Conservation (phyloP, 2,113 vertebrate species). For the Merops nubicus region DNA sequence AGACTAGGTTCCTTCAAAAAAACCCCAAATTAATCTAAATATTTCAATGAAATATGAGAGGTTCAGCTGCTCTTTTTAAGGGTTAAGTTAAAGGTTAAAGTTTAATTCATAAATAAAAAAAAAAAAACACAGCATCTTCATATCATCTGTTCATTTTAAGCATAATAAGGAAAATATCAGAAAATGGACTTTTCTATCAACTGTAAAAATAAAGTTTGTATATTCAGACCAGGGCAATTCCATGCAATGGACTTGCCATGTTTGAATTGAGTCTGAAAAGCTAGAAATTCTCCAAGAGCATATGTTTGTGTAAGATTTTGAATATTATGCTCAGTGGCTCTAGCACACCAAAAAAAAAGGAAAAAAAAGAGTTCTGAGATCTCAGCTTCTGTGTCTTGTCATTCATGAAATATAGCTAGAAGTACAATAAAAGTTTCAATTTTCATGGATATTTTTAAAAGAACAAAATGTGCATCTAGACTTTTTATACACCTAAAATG, state of each 20-base stretch:
- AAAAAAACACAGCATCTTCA: neutral
- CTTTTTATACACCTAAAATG: neutral
- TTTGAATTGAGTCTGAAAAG: neutral
- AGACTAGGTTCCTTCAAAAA: neutral
- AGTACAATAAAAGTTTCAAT: neutral
- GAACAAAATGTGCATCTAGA: fast-evolving
- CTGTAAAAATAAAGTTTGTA: neutral
- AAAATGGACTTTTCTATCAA: neutral
- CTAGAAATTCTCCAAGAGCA: neutral
- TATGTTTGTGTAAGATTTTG: neutral
- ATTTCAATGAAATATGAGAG: neutral
- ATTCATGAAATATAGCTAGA: neutral
- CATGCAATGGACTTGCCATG: neutral
- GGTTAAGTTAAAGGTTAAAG: neutral
- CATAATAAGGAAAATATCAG: neutral
- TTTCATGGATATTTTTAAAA: neutral
- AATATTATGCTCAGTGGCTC: neutral
- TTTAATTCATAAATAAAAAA: neutral
- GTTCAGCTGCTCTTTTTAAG: neutral
- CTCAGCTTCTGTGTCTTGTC: neutral
- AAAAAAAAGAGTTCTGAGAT: neutral
- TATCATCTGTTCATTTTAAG: neutral
- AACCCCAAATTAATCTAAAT: neutral
- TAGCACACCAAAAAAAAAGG: neutral
- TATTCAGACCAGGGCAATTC: neutral